These are phyloP conservation scores for Rhagologus leucostigma DNA, from an alignment of 2,113 vertebrate genomes.

Conservation along the genomic window DNA sequence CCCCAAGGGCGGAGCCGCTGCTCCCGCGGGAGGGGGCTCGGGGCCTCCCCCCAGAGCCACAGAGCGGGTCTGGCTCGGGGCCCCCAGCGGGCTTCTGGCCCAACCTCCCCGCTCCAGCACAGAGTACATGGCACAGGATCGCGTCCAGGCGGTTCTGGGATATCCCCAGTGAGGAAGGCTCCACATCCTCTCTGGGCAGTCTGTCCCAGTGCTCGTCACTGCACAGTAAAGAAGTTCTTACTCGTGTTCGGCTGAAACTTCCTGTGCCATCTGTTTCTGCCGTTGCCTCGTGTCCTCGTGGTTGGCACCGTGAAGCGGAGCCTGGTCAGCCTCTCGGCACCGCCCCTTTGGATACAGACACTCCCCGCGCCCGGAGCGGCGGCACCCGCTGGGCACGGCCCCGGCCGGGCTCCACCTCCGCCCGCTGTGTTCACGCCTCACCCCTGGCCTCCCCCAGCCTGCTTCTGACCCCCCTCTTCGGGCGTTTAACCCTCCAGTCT, in stretches of 20 bases:
- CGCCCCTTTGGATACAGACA: not conserved
- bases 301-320: not conserved
- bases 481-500: accelerated
- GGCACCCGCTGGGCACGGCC: not conserved
- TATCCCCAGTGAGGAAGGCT: not conserved
- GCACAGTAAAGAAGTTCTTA: no score
- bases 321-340: no score
- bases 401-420: no score
- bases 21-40: not conserved
- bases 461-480: accelerated
- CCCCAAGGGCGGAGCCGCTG: not conserved
- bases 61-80: not conserved
- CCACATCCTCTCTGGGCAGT: not conserved
- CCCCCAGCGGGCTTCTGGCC: not conserved
- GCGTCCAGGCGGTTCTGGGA: not conserved
- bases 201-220: not conserved
- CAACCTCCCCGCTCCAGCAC: not conserved
- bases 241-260: not conserved
- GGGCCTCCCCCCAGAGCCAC: not conserved
- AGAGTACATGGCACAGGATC: not conserved
- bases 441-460: no score
- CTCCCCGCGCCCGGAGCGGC: no score
- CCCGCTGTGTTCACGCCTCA: accelerated
- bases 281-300: no score
- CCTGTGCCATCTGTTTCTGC: not conserved